Evolutionary conservation across 2,888 invertebrate genomes (phyloP), one percentile per base, ranked within the genome.

Genomic region (Ophioninae sp.): DNA sequence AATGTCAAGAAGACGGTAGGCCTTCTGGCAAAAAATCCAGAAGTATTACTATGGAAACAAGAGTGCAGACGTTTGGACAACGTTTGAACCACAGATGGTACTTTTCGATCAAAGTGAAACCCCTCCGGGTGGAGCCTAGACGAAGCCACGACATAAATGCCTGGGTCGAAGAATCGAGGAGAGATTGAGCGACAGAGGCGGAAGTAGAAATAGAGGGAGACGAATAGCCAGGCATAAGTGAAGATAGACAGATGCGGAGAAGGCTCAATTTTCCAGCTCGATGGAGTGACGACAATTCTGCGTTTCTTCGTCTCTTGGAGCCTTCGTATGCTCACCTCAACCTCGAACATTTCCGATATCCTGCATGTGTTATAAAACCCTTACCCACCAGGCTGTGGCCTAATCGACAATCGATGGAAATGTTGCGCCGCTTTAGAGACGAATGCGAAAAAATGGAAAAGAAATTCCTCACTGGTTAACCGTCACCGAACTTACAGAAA

Each of bases 231-330:
- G 77, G 58, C 73, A 37, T 30, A 74, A 20, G 56, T 39, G 65
- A 56, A 65, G 75, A 75, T 44, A 73, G 73, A 73, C 72, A 74
- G 74, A 76, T 23, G 75, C 37, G 56, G 59, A 81, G 58, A 61
- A 81, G 58, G 63, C 65, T 77, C 77, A 77, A 77, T 77, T 77
- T 77, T 77, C 77, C 77, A 77, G 69, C n/a, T 44, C 77, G 77
- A 68, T 51, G 77, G 77, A 77, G 77, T 77, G 77, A 77, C 77
- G 77, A 77, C 61, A 37, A 77, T 68, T 68, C 51, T 65, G 65
- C 56, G 30, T 69, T 44, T 77, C 61, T 76, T 23, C 63, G 41
- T 41, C 22, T 23, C 22, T 6, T 44, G 9, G 20, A 7, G 23
- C 44, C 44, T 63, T 22, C 41, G 61, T 44, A 2, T 73, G n/a